phyloP scores from a whole-genome alignment of 2,113 vertebrate genomes.

The Zeus faber region DNA sequence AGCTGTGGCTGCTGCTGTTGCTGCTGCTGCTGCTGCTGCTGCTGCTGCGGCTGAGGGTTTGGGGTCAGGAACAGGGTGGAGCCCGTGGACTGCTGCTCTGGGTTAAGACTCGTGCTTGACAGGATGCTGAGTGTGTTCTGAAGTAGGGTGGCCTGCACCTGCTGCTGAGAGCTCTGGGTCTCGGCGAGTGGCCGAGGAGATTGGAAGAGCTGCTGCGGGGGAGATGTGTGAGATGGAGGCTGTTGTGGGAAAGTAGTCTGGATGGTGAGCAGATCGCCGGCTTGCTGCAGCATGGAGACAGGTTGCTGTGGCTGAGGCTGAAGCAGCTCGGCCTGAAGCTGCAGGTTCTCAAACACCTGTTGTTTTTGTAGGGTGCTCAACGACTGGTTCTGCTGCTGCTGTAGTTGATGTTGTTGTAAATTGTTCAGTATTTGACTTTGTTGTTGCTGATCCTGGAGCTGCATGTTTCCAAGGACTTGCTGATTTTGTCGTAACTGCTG shows the following conservation, averaged over 20 bases:
- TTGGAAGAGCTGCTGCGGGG: constrained; percentile 80
- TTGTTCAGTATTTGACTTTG: constrained; percentile 69
- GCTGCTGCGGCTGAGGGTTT: constrained; percentile 68
- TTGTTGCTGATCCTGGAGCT: constrained; percentile 64
- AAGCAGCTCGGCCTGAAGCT: constrained; percentile 82
- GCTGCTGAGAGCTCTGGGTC: constrained; percentile 78
- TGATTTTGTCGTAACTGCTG: constrained; percentile 64
- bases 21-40: constrained; percentile 67
- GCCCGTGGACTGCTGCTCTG: constrained; percentile 81
- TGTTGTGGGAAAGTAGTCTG: constrained; percentile 90
- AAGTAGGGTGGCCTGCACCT: constrained; percentile 87
- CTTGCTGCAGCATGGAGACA: constrained; percentile 85
- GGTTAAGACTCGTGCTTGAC: constrained; percentile 77
- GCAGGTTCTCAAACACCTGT: constrained; percentile 27
- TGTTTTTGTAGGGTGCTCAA: constrained; percentile 68
- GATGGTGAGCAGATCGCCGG: constrained; percentile 88
- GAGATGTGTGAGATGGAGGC: constrained; percentile 80
- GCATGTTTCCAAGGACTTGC: constrained; percentile 61
- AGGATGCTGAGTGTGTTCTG: constrained; percentile 84
- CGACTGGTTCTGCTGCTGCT: constrained; percentile 58
- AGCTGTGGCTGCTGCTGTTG: constrained; percentile 80
- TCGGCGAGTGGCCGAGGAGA: constrained; percentile 68
- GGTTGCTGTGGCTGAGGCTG: constrained; percentile 80
- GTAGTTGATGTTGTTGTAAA: constrained; percentile 65
- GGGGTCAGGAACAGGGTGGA: constrained; percentile 86